Percentiles rank a stretch among this genome's conserved stretches.
Conservation (phyloP, 2,888 invertebrate genomes). For the Ectemnius continuus region DNA sequence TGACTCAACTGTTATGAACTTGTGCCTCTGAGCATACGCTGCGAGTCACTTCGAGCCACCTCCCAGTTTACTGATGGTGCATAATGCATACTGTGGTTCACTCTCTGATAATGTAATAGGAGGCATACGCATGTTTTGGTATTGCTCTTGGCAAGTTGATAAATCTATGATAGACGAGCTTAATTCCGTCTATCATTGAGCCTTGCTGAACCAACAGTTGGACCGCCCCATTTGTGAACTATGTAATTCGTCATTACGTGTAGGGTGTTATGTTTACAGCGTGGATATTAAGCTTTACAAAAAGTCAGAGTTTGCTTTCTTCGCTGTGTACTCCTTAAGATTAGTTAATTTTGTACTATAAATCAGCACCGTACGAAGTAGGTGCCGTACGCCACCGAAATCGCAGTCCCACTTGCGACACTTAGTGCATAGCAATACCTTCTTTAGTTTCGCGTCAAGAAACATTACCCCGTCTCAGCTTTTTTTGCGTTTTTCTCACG, state of each 20-base stretch:
- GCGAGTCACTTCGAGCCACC: too few relatives aligned
- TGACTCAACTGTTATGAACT: not conserved
- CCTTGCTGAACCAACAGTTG: not conserved
- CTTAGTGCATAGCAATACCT: conserved; percentile 36
- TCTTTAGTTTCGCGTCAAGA: conserved; percentile 24
- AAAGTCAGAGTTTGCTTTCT: conserved; percentile 56
- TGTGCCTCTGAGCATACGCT: not conserved
- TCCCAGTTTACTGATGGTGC: too few relatives aligned
- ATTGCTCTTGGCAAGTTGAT: too few relatives aligned
- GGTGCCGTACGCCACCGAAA: conserved; percentile 56
- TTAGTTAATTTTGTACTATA: conserved; percentile 77
- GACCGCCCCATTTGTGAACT: conserved; percentile 9
- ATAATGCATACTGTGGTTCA: too few relatives aligned
- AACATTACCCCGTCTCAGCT: conserved; percentile 29
- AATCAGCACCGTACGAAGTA: conserved; percentile 57
- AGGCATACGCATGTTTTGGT: too few relatives aligned
- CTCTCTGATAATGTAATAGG: too few relatives aligned
- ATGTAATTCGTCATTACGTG: conserved; percentile 20
- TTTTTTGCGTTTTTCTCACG: conserved; percentile 43
- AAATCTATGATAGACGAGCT: too few relatives aligned
- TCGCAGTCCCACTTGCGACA: conserved; percentile 70
- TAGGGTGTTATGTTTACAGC: conserved; percentile 53
- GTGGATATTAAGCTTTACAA: conserved; percentile 67
- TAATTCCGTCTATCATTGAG: not conserved
- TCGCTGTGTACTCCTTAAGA: conserved; percentile 65